Base-by-base conservation (phyloP, 2,113 vertebrate species). In the Hoplias malabaricus region DNA sequence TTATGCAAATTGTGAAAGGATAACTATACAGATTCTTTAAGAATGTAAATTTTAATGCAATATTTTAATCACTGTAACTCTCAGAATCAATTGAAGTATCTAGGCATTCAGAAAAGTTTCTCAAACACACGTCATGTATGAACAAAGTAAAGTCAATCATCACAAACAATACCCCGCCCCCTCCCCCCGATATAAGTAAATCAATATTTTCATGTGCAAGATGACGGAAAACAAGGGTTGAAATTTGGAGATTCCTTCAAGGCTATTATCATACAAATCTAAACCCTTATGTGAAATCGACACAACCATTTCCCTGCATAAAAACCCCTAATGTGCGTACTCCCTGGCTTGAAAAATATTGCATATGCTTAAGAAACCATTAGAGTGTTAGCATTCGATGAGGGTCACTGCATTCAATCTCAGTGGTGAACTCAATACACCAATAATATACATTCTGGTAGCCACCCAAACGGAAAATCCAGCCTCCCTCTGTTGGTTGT, bases 401-500 rank as follows among this genome's bases (percentile, higher is more conserved):
- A 68, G 82, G 85, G 84, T 83, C 84, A 85, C 23, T 54, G 67
- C 76, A 71, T 81, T 82, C 79, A 84, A 81, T 83, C 82, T 85
- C 34, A 29, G 40, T 8, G 62, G 43, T 73, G 67, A 85, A 83
- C 75, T 84, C 82, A 80, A 77, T 83, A 81, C 69, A 82, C 53
- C 46, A 83, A 81, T 82, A 79, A 82, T 70, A 73, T 50, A 68
- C 73, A 74, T 81, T 61, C 74, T 56, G 59, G 38, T 80, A 66
- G 73, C 50, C 53, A 48, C 79, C 66, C 69, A 82, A 62, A 81
- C 19, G 67, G 63, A 61, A 83, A 80, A 75, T 23, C 63, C 40
- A 65, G 77, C 54, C 83, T 77, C 79, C 38, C 71, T 43, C 16
- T 68, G 57, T 66, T 62, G 63, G 50, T 72, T 50, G 74, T 70